These are phyloP conservation scores for Etheostoma nigrum DNA, from an alignment of 2,797 vertebrate species.

Conservation along the genomic window DNA sequence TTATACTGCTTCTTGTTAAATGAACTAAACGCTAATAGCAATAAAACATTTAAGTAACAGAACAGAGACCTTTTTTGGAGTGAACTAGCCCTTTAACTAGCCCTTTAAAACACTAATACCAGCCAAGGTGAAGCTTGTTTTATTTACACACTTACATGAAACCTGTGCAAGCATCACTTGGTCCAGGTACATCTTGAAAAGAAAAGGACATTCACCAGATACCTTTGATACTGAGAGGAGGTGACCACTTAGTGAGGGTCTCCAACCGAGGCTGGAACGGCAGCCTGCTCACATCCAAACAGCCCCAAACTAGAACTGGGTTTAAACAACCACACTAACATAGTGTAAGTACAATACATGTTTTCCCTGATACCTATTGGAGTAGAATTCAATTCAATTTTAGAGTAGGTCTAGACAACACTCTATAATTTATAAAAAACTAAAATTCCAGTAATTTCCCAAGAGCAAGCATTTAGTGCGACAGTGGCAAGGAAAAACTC, in stretches of 20 bases:
- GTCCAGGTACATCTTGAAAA: background rate
- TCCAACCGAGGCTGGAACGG: background rate
- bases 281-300: background rate
- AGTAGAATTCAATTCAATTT: too few relatives aligned
- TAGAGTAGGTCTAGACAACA: too few relatives aligned
- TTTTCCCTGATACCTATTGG: too few relatives aligned
- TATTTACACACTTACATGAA: slow-evolving; percentile 7
- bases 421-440: too few relatives aligned
- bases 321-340: background rate
- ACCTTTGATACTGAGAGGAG: background rate
- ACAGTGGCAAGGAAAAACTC: too few relatives aligned
- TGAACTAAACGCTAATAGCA: slow-evolving; percentile 11
- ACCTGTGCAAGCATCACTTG: background rate
- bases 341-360: too few relatives aligned
- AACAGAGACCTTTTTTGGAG: slow-evolving; percentile 1
- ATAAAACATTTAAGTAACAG: slow-evolving; percentile 1
- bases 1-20: slow-evolving; percentile 13
- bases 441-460: too few relatives aligned
- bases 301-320: background rate
- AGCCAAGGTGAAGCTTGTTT: background rate
- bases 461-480: too few relatives aligned
- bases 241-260: background rate
- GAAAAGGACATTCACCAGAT: slow-evolving; percentile 1
- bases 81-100: slow-evolving; percentile 3
- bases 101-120: slow-evolving; percentile 9